phyloP scores from a whole-genome alignment of 2,113 vertebrate genomes.

The Vidua macroura region DNA sequence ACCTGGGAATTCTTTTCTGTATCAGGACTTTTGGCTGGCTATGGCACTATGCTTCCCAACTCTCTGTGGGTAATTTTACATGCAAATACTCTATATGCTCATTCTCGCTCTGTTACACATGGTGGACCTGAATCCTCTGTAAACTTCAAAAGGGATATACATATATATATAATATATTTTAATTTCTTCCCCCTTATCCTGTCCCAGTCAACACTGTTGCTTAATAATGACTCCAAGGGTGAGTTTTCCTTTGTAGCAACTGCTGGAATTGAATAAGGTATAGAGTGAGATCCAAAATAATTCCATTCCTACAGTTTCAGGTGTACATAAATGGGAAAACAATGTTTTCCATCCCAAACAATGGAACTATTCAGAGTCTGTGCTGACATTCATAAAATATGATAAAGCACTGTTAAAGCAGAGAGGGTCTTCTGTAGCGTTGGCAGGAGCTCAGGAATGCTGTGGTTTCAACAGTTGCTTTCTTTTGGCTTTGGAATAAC shows the following conservation, averaged over 20 bases:
- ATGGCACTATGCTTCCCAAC: background rate
- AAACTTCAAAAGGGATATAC: background rate
- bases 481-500: conserved; percentile 18
- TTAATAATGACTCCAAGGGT: background rate
- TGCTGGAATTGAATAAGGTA: background rate
- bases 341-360: conserved; percentile 34
- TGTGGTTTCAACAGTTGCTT: conserved; percentile 56
- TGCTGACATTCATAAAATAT: conserved; percentile 51
- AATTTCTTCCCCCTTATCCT: background rate
- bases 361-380: conserved; percentile 30
- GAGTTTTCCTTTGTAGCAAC: background rate
- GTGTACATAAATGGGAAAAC: background rate
- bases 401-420: conserved; percentile 23
- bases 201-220: background rate
- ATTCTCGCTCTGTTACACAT: background rate
- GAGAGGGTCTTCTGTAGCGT: background rate
- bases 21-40: background rate
- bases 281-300: background rate
- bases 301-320: background rate
- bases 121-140: background rate
- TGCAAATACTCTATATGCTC: background rate
- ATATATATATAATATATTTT: background rate
- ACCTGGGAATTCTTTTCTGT: background rate
- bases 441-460: conserved; percentile 49
- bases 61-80: background rate